A percentile compares a stretch with the other conserved stretches of the same genome.
Conservation (phyloP, 2,797 vertebrate genomes). For the Schizothorax lantsangensis region DNA sequence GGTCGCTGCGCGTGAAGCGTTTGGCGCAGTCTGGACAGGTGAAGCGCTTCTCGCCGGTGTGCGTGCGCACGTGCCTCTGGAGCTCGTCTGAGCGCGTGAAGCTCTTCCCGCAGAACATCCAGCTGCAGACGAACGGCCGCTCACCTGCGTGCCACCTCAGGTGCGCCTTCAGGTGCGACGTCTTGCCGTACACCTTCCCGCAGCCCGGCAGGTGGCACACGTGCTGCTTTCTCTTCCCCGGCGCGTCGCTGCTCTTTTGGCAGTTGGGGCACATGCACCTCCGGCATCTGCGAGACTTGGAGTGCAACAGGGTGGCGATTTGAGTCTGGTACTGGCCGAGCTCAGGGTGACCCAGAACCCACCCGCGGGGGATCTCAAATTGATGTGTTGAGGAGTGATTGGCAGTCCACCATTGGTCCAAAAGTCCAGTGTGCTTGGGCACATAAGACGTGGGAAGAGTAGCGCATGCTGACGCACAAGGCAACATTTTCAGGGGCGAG, state of each 20-base stretch:
- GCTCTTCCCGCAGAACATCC: conserved; percentile 93
- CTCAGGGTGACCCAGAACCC: conserved; percentile 92
- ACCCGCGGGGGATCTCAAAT: conserved; percentile 85
- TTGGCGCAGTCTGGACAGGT: conserved; percentile 85
- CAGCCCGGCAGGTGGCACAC: conserved; percentile 93
- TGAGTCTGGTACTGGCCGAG: conserved; percentile 96
- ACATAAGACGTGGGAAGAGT: conserved; percentile 81
- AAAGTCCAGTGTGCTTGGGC: conserved; percentile 85
- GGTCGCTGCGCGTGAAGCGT: conserved; percentile 89
- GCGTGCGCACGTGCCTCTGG: conserved; percentile 94
- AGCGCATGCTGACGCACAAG: conserved; percentile 86
- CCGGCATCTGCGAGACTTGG: conserved; percentile 92
- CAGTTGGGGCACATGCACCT: conserved; percentile 96
- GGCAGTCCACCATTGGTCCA: conserved; percentile 83
- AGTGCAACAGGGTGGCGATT: conserved; percentile 91
- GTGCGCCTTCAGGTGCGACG: conserved; percentile 90
- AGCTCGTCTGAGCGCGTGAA: conserved; percentile 95
- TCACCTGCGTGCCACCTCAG: conserved; percentile 93
- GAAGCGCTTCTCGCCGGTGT: conserved; percentile 95
- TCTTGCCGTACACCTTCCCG: conserved; percentile 81
- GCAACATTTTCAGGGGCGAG: conserved; percentile 93
- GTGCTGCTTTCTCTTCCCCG: conserved; percentile 95
- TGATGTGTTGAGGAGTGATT: conserved; percentile 77
- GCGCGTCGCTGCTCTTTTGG: conserved; percentile 89
- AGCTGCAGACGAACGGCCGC: conserved; percentile 85